phyloP scores from a whole-genome alignment of 2,797 vertebrate genomes.

The Anomalospiza imberbis region DNA sequence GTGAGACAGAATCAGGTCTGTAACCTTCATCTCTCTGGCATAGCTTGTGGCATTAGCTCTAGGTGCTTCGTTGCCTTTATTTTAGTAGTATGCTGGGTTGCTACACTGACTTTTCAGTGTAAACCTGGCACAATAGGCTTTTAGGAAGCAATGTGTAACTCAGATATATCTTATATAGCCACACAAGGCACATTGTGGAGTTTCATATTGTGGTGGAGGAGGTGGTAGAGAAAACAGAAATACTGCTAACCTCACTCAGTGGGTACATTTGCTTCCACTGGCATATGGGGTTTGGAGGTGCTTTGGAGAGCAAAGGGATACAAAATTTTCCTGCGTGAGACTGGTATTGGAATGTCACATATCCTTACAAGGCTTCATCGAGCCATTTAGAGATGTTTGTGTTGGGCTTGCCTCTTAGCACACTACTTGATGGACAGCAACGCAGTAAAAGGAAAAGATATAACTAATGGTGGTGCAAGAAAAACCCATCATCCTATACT shows the following conservation, averaged over 20 bases:
- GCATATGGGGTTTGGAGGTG: rapidly evolving
- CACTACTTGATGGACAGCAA: not conserved
- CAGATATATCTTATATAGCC: not conserved
- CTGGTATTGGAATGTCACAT: not conserved
- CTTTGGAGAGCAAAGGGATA: not conserved
- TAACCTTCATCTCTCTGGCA: not conserved
- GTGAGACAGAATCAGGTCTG: not conserved
- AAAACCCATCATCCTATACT: not conserved
- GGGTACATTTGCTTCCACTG: not conserved
- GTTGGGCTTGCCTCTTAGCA: not conserved
- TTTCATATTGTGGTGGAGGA: not conserved
- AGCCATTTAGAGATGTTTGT: not conserved
- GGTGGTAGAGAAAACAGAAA: not conserved
- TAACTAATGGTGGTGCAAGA: not conserved
- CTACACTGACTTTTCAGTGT: not conserved
- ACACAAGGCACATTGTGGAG: not conserved
- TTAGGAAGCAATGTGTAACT: not conserved
- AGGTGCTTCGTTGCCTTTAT: not conserved
- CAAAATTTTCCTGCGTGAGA: not conserved
- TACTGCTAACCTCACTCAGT: not conserved
- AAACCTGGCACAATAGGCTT: not conserved
- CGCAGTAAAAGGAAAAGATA: not conserved
- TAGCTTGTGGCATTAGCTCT: not conserved
- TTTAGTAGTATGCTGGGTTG: not conserved
- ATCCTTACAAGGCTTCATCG: not conserved